These are phyloP conservation scores for Crambe crambe DNA, from an alignment of 37 sponge, comb jelly and placozoan genomes.

Conservation along the genomic window DNA sequence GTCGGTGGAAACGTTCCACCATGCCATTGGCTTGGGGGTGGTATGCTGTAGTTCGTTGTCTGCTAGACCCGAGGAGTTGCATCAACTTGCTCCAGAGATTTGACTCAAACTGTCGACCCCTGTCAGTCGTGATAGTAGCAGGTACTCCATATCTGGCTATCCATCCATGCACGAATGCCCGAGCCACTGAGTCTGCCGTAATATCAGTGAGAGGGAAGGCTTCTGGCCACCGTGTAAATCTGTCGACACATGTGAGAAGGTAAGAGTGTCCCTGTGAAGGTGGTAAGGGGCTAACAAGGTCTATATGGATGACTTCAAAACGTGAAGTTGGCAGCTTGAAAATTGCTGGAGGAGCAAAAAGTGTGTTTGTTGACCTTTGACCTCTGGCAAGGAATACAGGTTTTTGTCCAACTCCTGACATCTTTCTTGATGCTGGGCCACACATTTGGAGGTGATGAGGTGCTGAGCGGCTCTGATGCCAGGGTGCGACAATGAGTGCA, in stretches of 20 bases:
- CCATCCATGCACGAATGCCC: too few relatives aligned
- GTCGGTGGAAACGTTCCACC: too few relatives aligned
- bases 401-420: constrained; percentile 43
- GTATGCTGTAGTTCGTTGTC: too few relatives aligned
- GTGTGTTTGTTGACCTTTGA: constrained; percentile 65
- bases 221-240: constrained; percentile 39
- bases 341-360: constrained; percentile 27
- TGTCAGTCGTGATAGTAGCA: too few relatives aligned
- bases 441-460: constrained; percentile 60
- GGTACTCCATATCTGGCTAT: too few relatives aligned
- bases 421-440: constrained; percentile 68
- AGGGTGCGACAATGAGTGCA: constrained; percentile 64
- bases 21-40: too few relatives aligned
- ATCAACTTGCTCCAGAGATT: too few relatives aligned
- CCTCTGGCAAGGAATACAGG: constrained; percentile 60
- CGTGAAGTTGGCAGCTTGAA: constrained; percentile 46
- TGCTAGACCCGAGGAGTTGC: too few relatives aligned
- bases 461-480: constrained; percentile 67
- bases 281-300: constrained; percentile 68
- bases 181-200: too few relatives aligned
- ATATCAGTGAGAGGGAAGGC: too few relatives aligned
- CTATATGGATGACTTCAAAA: constrained; percentile 65
- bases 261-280: constrained; percentile 55
- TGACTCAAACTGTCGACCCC: too few relatives aligned
- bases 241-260: too few relatives aligned